These are phyloP conservation scores for Rhabditoides inermis DNA, from an alignment of 2,888 invertebrate species.

Conservation along the genomic window DNA sequence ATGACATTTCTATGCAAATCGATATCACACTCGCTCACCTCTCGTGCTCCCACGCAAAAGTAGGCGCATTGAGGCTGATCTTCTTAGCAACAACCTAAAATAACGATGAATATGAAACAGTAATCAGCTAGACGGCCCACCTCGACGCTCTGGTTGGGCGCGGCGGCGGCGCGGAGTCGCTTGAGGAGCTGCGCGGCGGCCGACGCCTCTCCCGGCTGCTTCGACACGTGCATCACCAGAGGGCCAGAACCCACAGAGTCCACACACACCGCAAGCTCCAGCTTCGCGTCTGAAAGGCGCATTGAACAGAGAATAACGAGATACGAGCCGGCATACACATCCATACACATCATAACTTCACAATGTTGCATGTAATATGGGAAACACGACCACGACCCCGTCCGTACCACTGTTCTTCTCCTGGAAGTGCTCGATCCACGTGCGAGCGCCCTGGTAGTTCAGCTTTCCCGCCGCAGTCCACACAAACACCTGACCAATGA, in stretches of 20 bases:
- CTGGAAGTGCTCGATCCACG: slow-evolving; percentile 85
- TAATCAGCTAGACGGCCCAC: slow-evolving; percentile 3
- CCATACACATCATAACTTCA: no score
- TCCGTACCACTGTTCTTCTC: neutral
- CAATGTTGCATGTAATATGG: no score
- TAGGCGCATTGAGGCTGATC: slow-evolving; percentile 71
- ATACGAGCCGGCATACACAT: neutral
- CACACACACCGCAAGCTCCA: slow-evolving; percentile 42
- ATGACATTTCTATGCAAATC: no score
- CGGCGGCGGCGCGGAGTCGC: slow-evolving; percentile 16
- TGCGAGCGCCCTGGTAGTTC: slow-evolving; percentile 88
- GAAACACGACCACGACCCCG: no score
- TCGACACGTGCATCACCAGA: slow-evolving; percentile 84
- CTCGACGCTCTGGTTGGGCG: slow-evolving; percentile 15
- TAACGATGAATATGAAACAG: slow-evolving; percentile 2
- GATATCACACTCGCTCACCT: slow-evolving; percentile 12
- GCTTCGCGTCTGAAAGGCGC: slow-evolving; percentile 24
- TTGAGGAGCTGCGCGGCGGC: slow-evolving; percentile 58
- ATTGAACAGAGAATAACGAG: neutral
- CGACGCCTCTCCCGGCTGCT: slow-evolving; percentile 77
- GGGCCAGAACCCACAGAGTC: slow-evolving; percentile 56
- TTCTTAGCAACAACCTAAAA: slow-evolving; percentile 69
- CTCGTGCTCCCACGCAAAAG: slow-evolving; percentile 86
- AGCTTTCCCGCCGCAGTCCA: slow-evolving; percentile 81
- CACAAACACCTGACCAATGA: slow-evolving; percentile 63